Evolutionary conservation across 2,113 vertebrate species (phyloP).

Genomic region (Halichoeres trimaculatus): DNA sequence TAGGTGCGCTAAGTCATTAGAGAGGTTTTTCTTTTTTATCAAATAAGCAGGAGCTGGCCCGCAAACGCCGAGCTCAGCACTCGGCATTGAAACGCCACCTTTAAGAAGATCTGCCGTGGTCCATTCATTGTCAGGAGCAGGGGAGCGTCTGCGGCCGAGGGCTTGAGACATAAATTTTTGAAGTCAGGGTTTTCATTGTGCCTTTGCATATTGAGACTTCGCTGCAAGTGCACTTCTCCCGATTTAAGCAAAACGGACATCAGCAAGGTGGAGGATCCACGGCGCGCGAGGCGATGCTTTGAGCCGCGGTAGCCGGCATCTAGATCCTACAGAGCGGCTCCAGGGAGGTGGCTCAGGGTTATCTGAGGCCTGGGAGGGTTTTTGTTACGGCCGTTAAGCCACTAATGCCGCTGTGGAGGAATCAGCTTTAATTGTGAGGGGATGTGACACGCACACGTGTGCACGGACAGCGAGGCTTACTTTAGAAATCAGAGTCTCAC

Average conservation of each 20-base stretch:
- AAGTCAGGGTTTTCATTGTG: conserved; percentile 86
- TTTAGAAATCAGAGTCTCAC: conserved; percentile 35
- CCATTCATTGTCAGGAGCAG: conserved; percentile 77
- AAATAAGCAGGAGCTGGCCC: conserved; percentile 76
- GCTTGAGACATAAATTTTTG: conserved; percentile 78
- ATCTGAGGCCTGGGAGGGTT: conserved; percentile 59
- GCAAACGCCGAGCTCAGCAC: conserved; percentile 80
- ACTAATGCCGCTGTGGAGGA: conserved; percentile 67
- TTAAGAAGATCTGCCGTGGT: conserved; percentile 83
- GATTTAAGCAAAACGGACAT: conserved; percentile 82
- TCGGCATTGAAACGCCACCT: conserved; percentile 79
- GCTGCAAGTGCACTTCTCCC: conserved; percentile 80
- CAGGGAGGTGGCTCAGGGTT: conserved; percentile 69
- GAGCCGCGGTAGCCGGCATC: conserved; percentile 48
- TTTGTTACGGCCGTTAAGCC: conserved; percentile 43
- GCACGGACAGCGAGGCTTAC: conserved; percentile 30
- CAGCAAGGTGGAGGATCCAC: conserved; percentile 76
- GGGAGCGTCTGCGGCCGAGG: conserved; percentile 70
- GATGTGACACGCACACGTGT: conserved; percentile 11
- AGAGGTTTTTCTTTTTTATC: conserved; percentile 64
- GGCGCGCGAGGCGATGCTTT: conserved; percentile 38
- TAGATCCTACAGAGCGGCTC: conserved; percentile 35
- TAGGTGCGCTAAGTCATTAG: conserved; percentile 77
- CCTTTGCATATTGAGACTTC: conserved; percentile 78
- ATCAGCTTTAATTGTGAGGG: conserved; percentile 70